phyloP scores from a whole-genome alignment of 2,113 vertebrate genomes.

The Euleptes europaea region DNA sequence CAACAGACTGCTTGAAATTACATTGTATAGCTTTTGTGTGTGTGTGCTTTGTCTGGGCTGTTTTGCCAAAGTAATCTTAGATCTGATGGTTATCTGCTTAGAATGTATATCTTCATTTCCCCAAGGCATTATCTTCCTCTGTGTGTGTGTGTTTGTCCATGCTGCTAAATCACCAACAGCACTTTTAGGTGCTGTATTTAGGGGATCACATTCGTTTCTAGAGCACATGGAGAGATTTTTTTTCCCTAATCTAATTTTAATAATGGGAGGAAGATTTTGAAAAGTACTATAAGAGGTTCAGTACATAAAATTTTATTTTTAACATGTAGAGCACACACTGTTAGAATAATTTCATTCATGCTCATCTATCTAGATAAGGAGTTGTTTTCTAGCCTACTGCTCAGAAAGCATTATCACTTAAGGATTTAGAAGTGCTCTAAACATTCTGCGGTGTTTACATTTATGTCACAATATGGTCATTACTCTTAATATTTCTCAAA shows the following conservation, averaged over 20 bases:
- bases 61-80: background rate
- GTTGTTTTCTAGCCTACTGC: background rate
- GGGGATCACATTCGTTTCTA: background rate
- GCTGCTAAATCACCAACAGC: background rate
- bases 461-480: background rate
- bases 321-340: background rate
- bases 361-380: background rate
- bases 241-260: background rate
- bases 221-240: background rate
- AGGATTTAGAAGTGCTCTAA: too few relatives aligned
- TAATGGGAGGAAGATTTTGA: background rate
- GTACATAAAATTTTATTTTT: background rate
- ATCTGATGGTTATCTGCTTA: background rate
- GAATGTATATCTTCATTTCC: background rate
- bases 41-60: background rate
- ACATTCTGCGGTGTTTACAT: background rate
- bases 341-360: background rate
- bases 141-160: background rate
- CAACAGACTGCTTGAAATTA: background rate
- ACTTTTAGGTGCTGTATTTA: background rate
- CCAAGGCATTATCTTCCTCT: background rate
- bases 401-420: background rate
- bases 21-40: background rate
- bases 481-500: background rate
- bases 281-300: background rate